Conservation (phyloP, 2,113 vertebrate genomes). For the Sorex fumeus region DNA sequence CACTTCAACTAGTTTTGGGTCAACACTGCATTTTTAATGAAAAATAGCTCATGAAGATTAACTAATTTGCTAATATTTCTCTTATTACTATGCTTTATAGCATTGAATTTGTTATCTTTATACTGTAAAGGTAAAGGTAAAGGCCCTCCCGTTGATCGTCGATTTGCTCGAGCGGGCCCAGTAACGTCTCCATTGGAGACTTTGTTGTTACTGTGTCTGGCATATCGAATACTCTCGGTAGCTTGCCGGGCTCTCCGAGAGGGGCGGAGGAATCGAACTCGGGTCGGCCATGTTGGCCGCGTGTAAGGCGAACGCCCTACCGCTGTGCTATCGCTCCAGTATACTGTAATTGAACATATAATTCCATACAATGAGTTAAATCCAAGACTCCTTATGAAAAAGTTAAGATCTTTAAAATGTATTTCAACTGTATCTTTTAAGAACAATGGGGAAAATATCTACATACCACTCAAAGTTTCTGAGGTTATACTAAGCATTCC, state of each 20-base stretch:
- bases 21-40: not conserved
- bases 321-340: no score
- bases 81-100: not conserved
- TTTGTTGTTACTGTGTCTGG: no score
- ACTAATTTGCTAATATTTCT: not conserved
- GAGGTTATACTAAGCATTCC: not conserved
- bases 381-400: not conserved
- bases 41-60: not conserved
- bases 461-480: not conserved
- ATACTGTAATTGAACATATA: not conserved
- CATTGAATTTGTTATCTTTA: not conserved
- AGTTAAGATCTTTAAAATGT: not conserved
- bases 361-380: not conserved
- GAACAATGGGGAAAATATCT: not conserved
- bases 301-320: no score
- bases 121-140: no score
- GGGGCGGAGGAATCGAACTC: no score
- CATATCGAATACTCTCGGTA: no score
- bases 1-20: not conserved
- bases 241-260: no score
- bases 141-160: no score
- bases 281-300: no score
- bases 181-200: no score
- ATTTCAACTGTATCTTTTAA: constrained; percentile 2
- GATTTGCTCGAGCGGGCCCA: no score